Percentiles rank a stretch among this genome's conserved stretches.
Conservation (phyloP, 2,888 invertebrate species). For the Spodoptera exigua region DNA sequence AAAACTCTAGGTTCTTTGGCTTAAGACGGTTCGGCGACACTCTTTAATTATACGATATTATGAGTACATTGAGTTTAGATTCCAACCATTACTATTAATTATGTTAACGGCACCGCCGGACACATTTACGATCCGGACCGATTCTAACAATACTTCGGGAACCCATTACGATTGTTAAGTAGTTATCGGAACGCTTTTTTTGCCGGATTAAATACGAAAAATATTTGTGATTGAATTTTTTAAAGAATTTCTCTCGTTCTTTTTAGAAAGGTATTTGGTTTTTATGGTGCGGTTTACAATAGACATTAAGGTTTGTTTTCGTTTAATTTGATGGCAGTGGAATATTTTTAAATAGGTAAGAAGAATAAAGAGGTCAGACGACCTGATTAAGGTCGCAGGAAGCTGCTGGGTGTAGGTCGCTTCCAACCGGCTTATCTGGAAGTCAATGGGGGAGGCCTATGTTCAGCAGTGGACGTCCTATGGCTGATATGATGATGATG, state of each 20-base stretch:
- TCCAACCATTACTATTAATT: constrained; percentile 50
- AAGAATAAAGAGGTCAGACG: too few relatives aligned
- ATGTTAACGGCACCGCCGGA: constrained; percentile 51
- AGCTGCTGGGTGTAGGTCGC: too few relatives aligned
- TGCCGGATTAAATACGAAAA: constrained; percentile 25
- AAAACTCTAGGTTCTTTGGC: constrained; percentile 12
- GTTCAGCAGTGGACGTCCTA: too few relatives aligned
- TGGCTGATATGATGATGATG: too few relatives aligned
- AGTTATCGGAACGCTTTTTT: constrained; percentile 43
- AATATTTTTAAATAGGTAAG: too few relatives aligned
- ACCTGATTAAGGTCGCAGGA: too few relatives aligned
- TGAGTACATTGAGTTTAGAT: constrained; percentile 58
- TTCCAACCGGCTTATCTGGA: too few relatives aligned
- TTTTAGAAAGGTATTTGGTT: not conserved
- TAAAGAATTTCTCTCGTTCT: constrained; percentile 18
- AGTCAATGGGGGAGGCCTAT: too few relatives aligned
- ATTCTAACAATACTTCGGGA: constrained; percentile 47
- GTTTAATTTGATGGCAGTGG: too few relatives aligned
- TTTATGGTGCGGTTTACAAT: too few relatives aligned
- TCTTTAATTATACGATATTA: constrained; percentile 55
- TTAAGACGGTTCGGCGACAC: constrained; percentile 38
- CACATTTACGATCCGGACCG: constrained; percentile 50
- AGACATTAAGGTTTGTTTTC: too few relatives aligned
- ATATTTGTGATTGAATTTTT: constrained; percentile 12
- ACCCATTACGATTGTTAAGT: constrained; percentile 49